Conservation (phyloP, 2,113 vertebrate genomes). For the Cariama cristata region DNA sequence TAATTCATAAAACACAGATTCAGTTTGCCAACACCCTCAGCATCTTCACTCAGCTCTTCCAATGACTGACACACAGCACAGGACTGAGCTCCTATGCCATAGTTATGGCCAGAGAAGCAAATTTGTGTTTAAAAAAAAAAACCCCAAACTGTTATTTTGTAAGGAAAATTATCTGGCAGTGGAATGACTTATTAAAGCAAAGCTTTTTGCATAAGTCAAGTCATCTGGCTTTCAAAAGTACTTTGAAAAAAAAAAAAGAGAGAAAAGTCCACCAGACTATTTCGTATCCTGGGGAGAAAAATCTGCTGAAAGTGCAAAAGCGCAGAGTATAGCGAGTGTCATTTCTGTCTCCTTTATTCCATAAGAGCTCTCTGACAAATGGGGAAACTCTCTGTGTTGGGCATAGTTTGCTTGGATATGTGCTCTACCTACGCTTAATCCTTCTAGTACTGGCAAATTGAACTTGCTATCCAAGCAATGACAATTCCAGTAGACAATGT, state of each 20-base stretch:
- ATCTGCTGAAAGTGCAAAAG: background rate
- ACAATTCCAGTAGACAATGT: slow-evolving; percentile 37
- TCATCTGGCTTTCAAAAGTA: background rate
- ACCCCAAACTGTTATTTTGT: background rate
- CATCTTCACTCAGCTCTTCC: background rate
- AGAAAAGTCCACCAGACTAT: background rate
- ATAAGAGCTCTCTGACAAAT: slow-evolving; percentile 19
- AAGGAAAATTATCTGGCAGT: background rate
- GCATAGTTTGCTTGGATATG: background rate
- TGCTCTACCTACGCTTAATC: slow-evolving; percentile 49
- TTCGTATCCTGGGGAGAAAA: background rate
- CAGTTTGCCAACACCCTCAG: background rate
- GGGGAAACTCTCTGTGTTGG: slow-evolving; percentile 8
- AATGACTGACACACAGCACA: background rate
- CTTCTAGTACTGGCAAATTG: slow-evolving; percentile 27
- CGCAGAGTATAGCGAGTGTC: background rate
- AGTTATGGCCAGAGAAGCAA: background rate
- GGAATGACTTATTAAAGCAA: background rate
- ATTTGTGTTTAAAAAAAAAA: background rate
- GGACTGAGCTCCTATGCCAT: background rate
- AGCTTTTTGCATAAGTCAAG: background rate
- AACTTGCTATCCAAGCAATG: background rate
- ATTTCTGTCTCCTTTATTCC: background rate
- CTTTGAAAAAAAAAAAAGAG: background rate
- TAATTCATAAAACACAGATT: background rate